These are phyloP conservation scores for Ruditapes philippinarum DNA, from an alignment of 1,140 invertebrate species.

Conservation along the genomic window DNA sequence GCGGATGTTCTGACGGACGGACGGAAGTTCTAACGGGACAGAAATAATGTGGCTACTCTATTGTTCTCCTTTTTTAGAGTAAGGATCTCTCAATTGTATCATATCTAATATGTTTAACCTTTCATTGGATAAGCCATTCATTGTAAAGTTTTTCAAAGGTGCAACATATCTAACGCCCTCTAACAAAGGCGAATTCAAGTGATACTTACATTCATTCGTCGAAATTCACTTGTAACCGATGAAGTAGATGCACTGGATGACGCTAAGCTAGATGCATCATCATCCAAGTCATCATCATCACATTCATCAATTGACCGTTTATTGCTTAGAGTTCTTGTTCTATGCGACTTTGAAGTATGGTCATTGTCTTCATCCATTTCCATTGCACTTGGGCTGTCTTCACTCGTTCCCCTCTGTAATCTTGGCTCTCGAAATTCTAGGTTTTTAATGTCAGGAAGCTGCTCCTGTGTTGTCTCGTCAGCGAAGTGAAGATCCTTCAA, in stretches of 20 bases:
- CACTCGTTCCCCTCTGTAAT: not conserved
- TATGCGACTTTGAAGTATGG: too few species aligned
- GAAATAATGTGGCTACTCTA: too few species aligned
- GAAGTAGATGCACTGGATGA: not conserved
- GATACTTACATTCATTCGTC: not conserved
- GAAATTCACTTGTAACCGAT: not conserved
- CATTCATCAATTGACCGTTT: not conserved
- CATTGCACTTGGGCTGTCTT: not conserved
- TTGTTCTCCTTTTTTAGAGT: too few species aligned
- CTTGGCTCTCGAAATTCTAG: not conserved
- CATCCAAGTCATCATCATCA: not conserved
- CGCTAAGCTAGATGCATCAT: not conserved
- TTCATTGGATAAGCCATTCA: too few species aligned
- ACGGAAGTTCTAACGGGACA: too few species aligned
- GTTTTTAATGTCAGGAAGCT: constrained; percentile 50
- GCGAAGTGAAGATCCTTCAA: not conserved
- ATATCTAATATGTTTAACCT: too few species aligned
- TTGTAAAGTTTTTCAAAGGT: too few species aligned
- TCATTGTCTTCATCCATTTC: not conserved
- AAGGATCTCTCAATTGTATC: too few species aligned
- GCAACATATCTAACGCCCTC: too few species aligned
- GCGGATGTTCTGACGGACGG: too few species aligned
- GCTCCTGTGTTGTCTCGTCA: not conserved
- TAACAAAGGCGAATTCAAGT: too few species aligned
- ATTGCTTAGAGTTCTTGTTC: not conserved